These are phyloP conservation scores for Bergia sp. DNA, from an alignment of 92 coral and sea anemone genomes.

Conservation along the genomic window DNA sequence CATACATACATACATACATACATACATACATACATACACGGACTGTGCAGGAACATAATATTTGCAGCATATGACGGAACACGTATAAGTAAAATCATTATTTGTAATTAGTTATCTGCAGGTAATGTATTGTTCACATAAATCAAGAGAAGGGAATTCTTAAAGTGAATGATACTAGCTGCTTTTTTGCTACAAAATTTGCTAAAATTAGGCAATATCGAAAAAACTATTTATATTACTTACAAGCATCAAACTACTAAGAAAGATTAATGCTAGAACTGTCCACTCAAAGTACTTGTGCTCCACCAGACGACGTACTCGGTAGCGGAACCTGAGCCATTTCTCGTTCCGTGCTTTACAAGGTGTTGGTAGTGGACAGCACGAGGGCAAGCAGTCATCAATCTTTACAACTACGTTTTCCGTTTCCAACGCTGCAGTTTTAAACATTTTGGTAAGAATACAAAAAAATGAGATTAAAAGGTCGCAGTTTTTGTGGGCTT, in stretches of 20 bases:
- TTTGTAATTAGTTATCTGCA: too few species aligned
- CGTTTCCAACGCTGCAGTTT: not conserved
- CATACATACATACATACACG: too few species aligned
- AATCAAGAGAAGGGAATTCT: too few species aligned
- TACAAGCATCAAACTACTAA: constrained; percentile 89
- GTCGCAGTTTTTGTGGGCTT: not conserved
- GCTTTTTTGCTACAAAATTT: too few species aligned
- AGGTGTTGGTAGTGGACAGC: constrained; percentile 4
- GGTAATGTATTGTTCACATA: too few species aligned
- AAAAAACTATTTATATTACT: constrained; percentile 20
- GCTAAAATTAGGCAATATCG: not conserved
- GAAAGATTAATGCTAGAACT: constrained; percentile 72
- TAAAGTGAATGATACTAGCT: too few species aligned
- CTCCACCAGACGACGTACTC: constrained; percentile 75
- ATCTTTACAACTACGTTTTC: constrained; percentile 8
- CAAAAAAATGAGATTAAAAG: too few species aligned
- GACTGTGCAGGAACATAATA: too few species aligned
- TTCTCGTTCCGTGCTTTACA: constrained; percentile 13
- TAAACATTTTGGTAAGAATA: not conserved
- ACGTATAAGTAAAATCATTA: too few species aligned
- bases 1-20: too few species aligned
- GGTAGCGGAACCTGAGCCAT: constrained; percentile 75
- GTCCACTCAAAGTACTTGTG: constrained; percentile 95
- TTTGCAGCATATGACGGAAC: too few species aligned
- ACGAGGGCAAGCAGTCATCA: constrained; percentile 33